Conservation (phyloP, 2,113 vertebrate genomes). For the Phalacrocorax aristotelis region DNA sequence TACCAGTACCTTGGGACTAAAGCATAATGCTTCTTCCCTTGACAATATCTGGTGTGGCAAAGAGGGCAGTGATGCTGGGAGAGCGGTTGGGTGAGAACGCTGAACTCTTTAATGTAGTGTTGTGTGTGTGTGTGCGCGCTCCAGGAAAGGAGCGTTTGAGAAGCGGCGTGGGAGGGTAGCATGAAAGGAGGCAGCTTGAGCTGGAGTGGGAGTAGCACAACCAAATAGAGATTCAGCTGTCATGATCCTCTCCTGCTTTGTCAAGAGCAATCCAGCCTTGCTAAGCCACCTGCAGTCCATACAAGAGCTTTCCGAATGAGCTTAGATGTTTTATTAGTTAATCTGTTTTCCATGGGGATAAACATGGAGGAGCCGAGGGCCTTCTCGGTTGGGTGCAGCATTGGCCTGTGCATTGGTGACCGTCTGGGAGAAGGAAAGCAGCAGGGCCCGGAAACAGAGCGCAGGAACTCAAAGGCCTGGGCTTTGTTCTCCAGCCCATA, state of each 20-base stretch:
- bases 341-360: not conserved
- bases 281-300: not conserved
- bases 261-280: not conserved
- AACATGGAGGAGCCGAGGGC: not conserved
- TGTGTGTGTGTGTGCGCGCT: not conserved
- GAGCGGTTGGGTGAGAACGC: not conserved
- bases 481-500: conserved; percentile 11
- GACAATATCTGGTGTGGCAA: not conserved
- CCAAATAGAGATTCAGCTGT: not conserved
- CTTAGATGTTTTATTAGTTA: not conserved
- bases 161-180: not conserved
- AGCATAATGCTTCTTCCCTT: not conserved
- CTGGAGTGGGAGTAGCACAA: not conserved
- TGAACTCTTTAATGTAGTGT: not conserved
- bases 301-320: not conserved
- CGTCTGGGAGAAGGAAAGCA: not conserved
- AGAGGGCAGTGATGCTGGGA: not conserved
- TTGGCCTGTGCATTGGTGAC: rapidly evolving
- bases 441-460: not conserved
- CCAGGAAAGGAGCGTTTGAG: not conserved
- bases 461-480: not conserved
- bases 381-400: not conserved
- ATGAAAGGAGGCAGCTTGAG: not conserved
- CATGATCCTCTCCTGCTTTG: not conserved
- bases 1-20: not conserved